phyloP scores from a whole-genome alignment of 2,113 vertebrate species.

The Etheostoma spectabile region DNA sequence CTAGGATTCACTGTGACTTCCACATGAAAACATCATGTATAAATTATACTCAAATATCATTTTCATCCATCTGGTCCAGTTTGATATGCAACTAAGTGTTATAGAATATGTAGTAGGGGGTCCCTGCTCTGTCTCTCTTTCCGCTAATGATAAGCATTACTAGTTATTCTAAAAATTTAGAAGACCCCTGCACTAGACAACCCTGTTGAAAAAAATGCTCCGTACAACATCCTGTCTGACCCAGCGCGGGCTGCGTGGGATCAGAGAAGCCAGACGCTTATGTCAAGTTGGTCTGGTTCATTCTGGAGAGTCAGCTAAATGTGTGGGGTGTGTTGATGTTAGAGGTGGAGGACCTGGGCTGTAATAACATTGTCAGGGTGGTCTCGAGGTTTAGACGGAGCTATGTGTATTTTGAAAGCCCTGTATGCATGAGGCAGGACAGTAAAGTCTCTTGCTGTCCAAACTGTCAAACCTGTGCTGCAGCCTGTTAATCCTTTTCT shows the following conservation, averaged over 20 bases:
- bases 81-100: too few relatives aligned
- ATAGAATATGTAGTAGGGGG: too few relatives aligned
- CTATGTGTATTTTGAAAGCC: conserved; percentile 18
- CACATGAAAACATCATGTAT: too few relatives aligned
- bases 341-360: conserved; percentile 1
- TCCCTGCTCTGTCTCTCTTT: too few relatives aligned
- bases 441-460: background rate
- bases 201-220: background rate
- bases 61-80: too few relatives aligned
- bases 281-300: background rate
- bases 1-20: too few relatives aligned
- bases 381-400: conserved; percentile 14
- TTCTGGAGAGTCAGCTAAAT: conserved; percentile 38
- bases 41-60: too few relatives aligned
- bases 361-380: conserved; percentile 44
- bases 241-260: background rate
- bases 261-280: conserved; percentile 11
- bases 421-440: background rate
- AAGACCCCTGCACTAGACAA: background rate
- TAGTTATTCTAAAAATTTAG: too few relatives aligned
- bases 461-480: background rate
- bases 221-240: background rate
- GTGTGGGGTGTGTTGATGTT: conserved; percentile 3
- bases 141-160: too few relatives aligned
- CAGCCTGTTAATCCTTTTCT: background rate